These are phyloP conservation scores for Pipistrellus kuhlii DNA, from an alignment of 2,797 vertebrate genomes.

Conservation along the genomic window DNA sequence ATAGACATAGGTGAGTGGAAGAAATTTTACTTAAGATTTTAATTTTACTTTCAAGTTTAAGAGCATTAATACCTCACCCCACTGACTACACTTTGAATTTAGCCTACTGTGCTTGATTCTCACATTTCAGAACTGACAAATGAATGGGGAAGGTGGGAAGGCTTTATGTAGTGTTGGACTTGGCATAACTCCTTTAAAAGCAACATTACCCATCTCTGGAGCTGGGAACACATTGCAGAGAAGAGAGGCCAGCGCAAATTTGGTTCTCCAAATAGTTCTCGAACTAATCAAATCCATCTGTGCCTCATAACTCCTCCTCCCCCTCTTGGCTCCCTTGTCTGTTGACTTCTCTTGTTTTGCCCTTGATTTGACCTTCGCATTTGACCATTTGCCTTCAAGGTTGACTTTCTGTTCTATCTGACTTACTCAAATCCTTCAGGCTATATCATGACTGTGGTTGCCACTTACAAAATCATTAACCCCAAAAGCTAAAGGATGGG, in stretches of 20 bases:
- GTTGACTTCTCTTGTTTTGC: slow-evolving; percentile 58
- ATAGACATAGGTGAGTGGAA: slow-evolving; percentile 19
- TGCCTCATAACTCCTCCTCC: background rate
- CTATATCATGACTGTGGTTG: background rate
- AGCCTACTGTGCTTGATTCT: slow-evolving; percentile 63
- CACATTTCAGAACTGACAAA: slow-evolving; percentile 69
- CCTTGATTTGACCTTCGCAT: slow-evolving; percentile 60
- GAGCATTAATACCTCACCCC: slow-evolving; percentile 50
- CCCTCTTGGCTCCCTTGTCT: slow-evolving; percentile 29
- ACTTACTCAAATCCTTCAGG: background rate
- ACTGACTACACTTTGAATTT: slow-evolving; percentile 73
- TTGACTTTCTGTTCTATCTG: slow-evolving; percentile 40
- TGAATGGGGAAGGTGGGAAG: slow-evolving; percentile 38
- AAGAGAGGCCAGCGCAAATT: slow-evolving; percentile 62
- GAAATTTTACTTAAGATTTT: slow-evolving; percentile 65
- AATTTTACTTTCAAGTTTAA: slow-evolving; percentile 76
- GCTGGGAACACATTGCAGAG: slow-evolving; percentile 58
- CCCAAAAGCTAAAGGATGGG: background rate
- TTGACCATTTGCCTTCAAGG: slow-evolving; percentile 46
- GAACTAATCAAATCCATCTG: slow-evolving; percentile 76
- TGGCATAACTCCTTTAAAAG: slow-evolving; percentile 78
- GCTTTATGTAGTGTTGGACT: slow-evolving; percentile 79
- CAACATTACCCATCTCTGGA: slow-evolving; percentile 72
- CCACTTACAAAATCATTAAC: background rate
- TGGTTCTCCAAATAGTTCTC: slow-evolving; percentile 75